These are phyloP conservation scores for Aramus guarauna DNA, from an alignment of 2,113 vertebrate species.

Conservation along the genomic window DNA sequence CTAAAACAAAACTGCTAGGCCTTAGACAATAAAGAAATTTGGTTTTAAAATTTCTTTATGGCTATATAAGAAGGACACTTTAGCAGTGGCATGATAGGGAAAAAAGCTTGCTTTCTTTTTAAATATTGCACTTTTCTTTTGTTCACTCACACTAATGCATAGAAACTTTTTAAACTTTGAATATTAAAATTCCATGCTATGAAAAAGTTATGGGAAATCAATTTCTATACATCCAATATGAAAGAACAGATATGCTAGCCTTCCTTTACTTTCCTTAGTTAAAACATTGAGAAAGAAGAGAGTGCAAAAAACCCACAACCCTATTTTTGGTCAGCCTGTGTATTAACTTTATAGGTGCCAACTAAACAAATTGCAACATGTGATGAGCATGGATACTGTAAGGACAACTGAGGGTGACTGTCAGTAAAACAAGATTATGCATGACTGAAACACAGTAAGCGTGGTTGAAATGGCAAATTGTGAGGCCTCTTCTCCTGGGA, in stretches of 20 bases:
- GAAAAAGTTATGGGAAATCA: conserved; percentile 60
- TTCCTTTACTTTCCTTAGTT: conserved; percentile 58
- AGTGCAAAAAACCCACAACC: conserved; percentile 70
- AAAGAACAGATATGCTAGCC: conserved; percentile 60
- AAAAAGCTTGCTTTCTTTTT: conserved; percentile 59
- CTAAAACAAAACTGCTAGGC: conserved; percentile 62
- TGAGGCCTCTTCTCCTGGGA: conserved; percentile 44
- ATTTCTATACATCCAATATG: conserved; percentile 69
- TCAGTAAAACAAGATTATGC: conserved; percentile 52
- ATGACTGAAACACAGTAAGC: conserved; percentile 44
- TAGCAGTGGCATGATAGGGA: conserved; percentile 62
- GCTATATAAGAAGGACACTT: conserved; percentile 75
- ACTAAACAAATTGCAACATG: conserved; percentile 11
- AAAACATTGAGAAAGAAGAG: conserved; percentile 63
- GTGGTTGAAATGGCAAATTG: conserved; percentile 57
- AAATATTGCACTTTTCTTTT: conserved; percentile 80
- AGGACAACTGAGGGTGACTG: conserved; percentile 54
- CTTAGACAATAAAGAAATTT: conserved; percentile 74
- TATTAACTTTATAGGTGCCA: conserved; percentile 31
- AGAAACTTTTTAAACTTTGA: conserved; percentile 69
- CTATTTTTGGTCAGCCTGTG: conserved; percentile 71
- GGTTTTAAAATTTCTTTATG: conserved; percentile 72
- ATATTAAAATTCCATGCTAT: conserved; percentile 60
- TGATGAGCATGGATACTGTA: conserved; percentile 33
- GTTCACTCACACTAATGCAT: conserved; percentile 78